phyloP scores from a whole-genome alignment of 2,888 invertebrate species.

The Cremastinae sp. region DNA sequence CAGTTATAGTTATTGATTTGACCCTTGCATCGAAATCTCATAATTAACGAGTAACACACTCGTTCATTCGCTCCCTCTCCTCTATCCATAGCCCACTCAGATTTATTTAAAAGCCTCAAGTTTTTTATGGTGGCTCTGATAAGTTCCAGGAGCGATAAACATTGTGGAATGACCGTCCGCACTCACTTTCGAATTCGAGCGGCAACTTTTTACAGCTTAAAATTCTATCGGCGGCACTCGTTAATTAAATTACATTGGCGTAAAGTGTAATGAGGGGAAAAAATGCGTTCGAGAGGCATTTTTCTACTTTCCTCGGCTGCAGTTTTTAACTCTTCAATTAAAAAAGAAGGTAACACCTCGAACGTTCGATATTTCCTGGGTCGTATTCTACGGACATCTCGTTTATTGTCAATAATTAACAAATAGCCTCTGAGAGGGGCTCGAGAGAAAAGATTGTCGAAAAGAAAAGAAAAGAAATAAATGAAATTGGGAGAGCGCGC shows the following conservation, averaged over 20 bases:
- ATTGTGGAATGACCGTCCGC: slow-evolving; percentile 29
- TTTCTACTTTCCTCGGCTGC: slow-evolving; percentile 20
- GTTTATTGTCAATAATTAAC: slow-evolving; percentile 1
- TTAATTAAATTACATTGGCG: slow-evolving; percentile 46
- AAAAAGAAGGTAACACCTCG: too few relatives aligned
- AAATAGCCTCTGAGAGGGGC: slow-evolving; percentile 19
- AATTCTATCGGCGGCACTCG: slow-evolving; percentile 26
- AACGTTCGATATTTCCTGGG: too few relatives aligned
- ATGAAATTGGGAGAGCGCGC: slow-evolving; percentile 28
- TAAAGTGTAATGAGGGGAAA: slow-evolving; percentile 12
- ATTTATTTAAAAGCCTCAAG: slow-evolving; percentile 10
- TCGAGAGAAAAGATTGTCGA: slow-evolving; percentile 3
- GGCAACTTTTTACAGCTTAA: neutral
- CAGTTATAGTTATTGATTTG: slow-evolving; percentile 32
- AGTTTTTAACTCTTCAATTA: neutral
- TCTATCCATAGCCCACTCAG: slow-evolving; percentile 7
- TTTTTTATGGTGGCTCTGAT: slow-evolving; percentile 32
- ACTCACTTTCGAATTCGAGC: slow-evolving; percentile 37
- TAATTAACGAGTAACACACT: slow-evolving; percentile 37
- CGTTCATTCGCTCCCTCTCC: too few relatives aligned
- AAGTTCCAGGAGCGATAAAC: slow-evolving; percentile 7
- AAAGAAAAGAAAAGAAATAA: too few relatives aligned
- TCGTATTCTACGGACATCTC: too few relatives aligned
- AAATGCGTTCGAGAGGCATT: slow-evolving; percentile 12
- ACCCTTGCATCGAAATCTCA: slow-evolving; percentile 40